Evolutionary conservation across 2,797 vertebrate genomes (phyloP), one percentile per base, ranked within the genome.

Genomic region (Rhinoraja longicauda): DNA sequence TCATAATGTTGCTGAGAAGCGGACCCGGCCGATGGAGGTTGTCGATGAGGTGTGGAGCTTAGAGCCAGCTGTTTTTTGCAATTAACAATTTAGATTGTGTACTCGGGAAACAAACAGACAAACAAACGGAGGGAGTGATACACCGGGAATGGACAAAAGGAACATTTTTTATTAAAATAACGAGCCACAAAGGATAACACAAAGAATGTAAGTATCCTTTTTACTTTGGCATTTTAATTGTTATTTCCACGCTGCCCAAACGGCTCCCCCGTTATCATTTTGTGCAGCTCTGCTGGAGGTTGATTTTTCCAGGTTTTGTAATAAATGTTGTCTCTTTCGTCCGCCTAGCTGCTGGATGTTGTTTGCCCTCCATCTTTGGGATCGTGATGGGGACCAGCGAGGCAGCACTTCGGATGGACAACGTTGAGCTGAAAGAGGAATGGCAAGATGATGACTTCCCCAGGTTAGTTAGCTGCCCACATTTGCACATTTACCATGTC

Each of bases 391-490:
- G 98, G 90, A 98, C 97, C 93, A 98, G 97, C 0, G 98, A 99
- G 94, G 97, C 98, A 75, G 98, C 97, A 0, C 94, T 98, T 94
- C 95, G 97, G 93, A 98, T 99, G 98, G 98, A 99, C 81, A 97
- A 97, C 2, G 98, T 90, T 95, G 97, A 97, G 93, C 97, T 98
- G 93, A 98, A 98, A 94, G 98, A 99, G 0, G 98, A 99, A 93
- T 99, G 98, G 98, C 98, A 98, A 93, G 98, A 99, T 0, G 97
- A 98, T 86, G 98, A 97, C 93, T 98, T 98, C 92, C 98, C 98
- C 94, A 98, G 98, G 98, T 99, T 93, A 12, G 98, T 98, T 93
- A 12, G 95, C 92, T 90, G 32, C 53, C 53, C 59, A n/a, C 67
- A 92, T 39, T 72, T 24, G 24, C 90, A 92, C 57, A 29, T 72